Evolutionary conservation across 2,113 vertebrate species (phyloP).

Genomic region (Oryctolagus cuniculus): mOryCun1.1 NC_091440.1:17119501-17120000

Average conservation of each 20-base stretch:
- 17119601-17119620: neutral
- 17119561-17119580: too few relatives aligned
- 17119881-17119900: too few relatives aligned
- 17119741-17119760: neutral
- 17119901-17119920: neutral
- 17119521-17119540: neutral
- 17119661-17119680: neutral
- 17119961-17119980: neutral
- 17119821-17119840: neutral
- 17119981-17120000: neutral
- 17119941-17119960: neutral
- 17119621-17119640: neutral
- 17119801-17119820: neutral
- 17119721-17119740: neutral
- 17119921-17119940: neutral
- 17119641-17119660: neutral
- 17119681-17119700: neutral
- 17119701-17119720: neutral
- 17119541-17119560: neutral
- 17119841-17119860: neutral
- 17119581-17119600: neutral
- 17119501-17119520: neutral
- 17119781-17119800: neutral
- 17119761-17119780: neutral
- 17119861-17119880: neutral